Conservation (phyloP, 2,797 vertebrate genomes). For the Tangara arthus region DNA sequence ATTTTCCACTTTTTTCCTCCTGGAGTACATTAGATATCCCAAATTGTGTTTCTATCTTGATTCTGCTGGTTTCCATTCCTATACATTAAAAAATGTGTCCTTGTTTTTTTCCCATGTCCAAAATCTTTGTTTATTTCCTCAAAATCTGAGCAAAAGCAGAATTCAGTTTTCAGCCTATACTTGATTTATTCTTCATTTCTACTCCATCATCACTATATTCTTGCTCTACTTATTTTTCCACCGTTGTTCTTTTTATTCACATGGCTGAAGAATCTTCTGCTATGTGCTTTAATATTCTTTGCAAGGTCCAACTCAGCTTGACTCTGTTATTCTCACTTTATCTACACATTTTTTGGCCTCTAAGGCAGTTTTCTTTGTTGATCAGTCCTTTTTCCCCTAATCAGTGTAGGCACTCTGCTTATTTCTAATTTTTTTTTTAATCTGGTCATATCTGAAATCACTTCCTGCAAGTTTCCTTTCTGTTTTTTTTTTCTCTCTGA, state of each 20-base stretch:
- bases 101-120: background rate
- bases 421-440: slow-evolving; percentile 1
- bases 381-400: background rate
- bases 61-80: background rate
- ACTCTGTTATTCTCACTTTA: slow-evolving; percentile 41
- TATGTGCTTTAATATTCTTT: slow-evolving; percentile 45
- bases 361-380: slow-evolving; percentile 31
- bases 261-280: background rate
- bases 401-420: slow-evolving; percentile 3
- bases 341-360: slow-evolving; percentile 7
- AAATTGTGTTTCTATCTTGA: background rate
- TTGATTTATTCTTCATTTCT: slow-evolving; percentile 21
- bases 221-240: background rate
- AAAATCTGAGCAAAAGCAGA: background rate
- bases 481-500: background rate
- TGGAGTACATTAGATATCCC: background rate
- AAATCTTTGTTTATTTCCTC: background rate
- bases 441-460: background rate
- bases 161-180: background rate
- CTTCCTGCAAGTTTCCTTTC: background rate
- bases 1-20: background rate
- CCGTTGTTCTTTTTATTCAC: background rate
- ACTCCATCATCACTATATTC: background rate
- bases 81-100: background rate
- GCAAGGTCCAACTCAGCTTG: slow-evolving; percentile 19